These are phyloP conservation scores for Isurus oxyrinchus DNA, from an alignment of 2,113 vertebrate genomes.

Conservation along the genomic window DNA sequence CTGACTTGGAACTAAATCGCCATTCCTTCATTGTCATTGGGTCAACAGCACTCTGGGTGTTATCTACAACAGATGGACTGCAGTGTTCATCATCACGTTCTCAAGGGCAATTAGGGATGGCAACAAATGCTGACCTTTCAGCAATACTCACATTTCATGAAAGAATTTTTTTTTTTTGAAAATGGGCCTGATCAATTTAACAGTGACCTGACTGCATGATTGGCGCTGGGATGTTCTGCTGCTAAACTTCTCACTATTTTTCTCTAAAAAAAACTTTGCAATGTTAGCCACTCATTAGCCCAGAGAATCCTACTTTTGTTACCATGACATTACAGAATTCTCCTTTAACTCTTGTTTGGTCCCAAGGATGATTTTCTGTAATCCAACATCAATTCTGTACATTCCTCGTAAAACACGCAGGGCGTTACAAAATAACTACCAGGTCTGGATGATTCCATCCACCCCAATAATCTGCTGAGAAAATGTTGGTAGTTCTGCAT, in stretches of 20 bases:
- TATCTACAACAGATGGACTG: too few relatives aligned
- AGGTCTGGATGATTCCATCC: neutral
- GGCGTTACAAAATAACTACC: neutral
- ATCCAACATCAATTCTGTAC: neutral
- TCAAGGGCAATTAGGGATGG: too few relatives aligned
- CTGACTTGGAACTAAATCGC: too few relatives aligned
- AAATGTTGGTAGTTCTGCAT: neutral
- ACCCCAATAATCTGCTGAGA: neutral
- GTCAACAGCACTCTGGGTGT: too few relatives aligned
- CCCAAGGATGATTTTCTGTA: neutral
- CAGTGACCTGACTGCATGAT: neutral
- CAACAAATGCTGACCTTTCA: too few relatives aligned
- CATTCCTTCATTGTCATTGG: too few relatives aligned
- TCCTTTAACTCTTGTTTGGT: neutral
- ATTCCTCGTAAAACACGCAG: neutral
- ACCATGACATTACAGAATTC: neutral
- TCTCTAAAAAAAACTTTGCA: neutral
- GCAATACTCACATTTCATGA: too few relatives aligned
- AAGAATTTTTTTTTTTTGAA: too few relatives aligned
- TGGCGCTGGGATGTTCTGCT: neutral
- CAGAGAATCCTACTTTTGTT: neutral
- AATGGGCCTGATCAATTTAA: neutral
- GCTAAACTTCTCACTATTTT: neutral
- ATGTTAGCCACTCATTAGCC: neutral
- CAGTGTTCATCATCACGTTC: too few relatives aligned